Evolutionary conservation across 2,113 vertebrate species (phyloP).

Genomic region (Elgaria multicarinata): DNA sequence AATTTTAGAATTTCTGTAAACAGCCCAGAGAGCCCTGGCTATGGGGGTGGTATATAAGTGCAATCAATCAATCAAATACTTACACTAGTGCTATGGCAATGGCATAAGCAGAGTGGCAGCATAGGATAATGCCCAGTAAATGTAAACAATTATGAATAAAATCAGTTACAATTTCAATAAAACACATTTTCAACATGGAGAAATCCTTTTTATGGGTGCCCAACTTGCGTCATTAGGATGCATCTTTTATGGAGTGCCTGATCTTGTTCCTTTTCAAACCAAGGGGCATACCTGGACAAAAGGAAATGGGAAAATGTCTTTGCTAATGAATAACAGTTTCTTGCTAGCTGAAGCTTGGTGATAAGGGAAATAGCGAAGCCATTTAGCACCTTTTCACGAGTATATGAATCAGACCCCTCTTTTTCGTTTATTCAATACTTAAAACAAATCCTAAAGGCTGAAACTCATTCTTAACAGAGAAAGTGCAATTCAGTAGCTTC

Average conservation of each 20-base stretch:
- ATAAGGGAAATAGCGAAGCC: slow-evolving; percentile 53
- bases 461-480: slow-evolving; percentile 7
- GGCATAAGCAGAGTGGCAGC: too few species aligned
- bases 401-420: slow-evolving; percentile 39
- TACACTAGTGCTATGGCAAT: too few species aligned
- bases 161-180: slow-evolving; percentile 23
- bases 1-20: too few species aligned
- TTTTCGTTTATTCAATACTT: slow-evolving; percentile 25
- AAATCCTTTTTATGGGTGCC: slow-evolving; percentile 64
- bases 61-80: too few species aligned
- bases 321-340: slow-evolving; percentile 66
- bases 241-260: slow-evolving; percentile 57
- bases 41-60: too few species aligned
- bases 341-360: slow-evolving; percentile 58
- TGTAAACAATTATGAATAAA: too few species aligned
- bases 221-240: slow-evolving; percentile 60
- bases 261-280: slow-evolving; percentile 62
- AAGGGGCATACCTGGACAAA: slow-evolving; percentile 55
- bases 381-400: slow-evolving; percentile 46
- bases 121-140: too few species aligned
- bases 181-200: slow-evolving; percentile 58
- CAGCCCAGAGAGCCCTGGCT: too few species aligned
- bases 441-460: not conserved
- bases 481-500: slow-evolving; percentile 9
- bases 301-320: slow-evolving; percentile 59